Percentiles rank a stretch among this genome's conserved stretches.
These are phyloP conservation scores for Ectemnius cavifrons DNA, from an alignment of 2,888 invertebrate genomes.

Conservation along the genomic window DNA sequence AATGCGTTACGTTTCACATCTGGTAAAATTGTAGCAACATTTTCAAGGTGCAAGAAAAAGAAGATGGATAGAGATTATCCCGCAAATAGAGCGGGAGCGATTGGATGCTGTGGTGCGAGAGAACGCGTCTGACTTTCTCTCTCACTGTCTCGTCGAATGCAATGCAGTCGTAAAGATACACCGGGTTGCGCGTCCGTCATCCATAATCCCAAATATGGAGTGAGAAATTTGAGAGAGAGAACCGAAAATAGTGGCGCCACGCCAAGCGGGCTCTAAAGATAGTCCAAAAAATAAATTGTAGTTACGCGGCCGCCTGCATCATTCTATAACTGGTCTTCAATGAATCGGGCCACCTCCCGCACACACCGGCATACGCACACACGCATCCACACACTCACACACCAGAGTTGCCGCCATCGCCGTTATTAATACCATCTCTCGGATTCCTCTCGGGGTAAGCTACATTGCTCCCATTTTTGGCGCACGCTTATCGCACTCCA, in stretches of 20 bases:
- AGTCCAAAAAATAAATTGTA: conserved; percentile 75
- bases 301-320: conserved; percentile 69
- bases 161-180: conserved; percentile 56
- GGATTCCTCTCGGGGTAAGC: background rate
- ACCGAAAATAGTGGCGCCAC: conserved; percentile 76
- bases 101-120: too few species aligned
- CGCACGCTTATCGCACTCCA: background rate
- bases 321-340: conserved; percentile 68
- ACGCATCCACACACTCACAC: too few species aligned
- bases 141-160: conserved; percentile 29
- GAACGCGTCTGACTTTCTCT: too few species aligned
- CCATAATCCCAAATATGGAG: conserved; percentile 76
- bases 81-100: background rate
- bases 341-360: conserved; percentile 61
- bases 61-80: too few species aligned
- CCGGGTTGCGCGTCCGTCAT: conserved; percentile 53
- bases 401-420: background rate
- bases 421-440: conserved; percentile 1
- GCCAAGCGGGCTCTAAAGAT: conserved; percentile 73
- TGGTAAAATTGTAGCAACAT: too few species aligned
- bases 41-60: too few species aligned
- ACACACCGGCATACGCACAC: conserved; percentile 53
- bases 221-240: conserved; percentile 78
- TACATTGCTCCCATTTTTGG: background rate
- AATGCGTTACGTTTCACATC: too few species aligned